Evolutionary conservation across 2,113 vertebrate genomes (phyloP), one percentile per base, ranked within the genome.

Genomic region (Lampris incognitus): DNA sequence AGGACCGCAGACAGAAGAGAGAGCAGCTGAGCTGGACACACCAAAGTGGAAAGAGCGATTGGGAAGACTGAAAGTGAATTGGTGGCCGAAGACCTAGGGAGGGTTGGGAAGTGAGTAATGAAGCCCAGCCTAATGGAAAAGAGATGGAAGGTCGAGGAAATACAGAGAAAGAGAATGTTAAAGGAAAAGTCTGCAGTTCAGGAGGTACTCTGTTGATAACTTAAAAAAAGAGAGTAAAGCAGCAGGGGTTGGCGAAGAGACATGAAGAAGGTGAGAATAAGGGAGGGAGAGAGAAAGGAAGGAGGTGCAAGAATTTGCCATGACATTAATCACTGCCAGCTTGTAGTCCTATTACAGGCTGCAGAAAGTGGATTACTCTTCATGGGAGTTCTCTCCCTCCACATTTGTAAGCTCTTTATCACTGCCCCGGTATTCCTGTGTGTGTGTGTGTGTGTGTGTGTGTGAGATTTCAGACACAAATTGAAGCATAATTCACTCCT

Each of bases 301-400:
- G n/a, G 1, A 8, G 62, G 64, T 2, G 6, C 10, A 38, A 41
- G 37, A 64, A 74, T 37, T 4, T 11, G n/a, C 24, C 74, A 56
- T 60, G 50, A 78, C 82, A 71, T 72, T 76, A 72, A 77, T 75
- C 66, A 70, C 55, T 76, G 74, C 79, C 70, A 61, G 60, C 69
- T 75, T 74, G 74, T 52, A 66, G 79, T 49, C 42, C 66, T 78
- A 74, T 76, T 76, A 78, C 79, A 57, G 8, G 65, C 40, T 69
- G 75, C 61, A 44, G 55, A 83, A 82, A 85, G 69, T 76, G 83
- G 83, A 89, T 84, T 86, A 82, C 71, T 78, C 50, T 82, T 83
- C 48, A 66, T 11, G 44, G 69, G 51, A 56, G 57, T 79, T 85
- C 56, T 10, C 7, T 65, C 69, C 42, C 66, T 48, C 65, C 65